Evolutionary conservation across 2,888 invertebrate genomes (phyloP).

Genomic region (Uropetala carovei): DNA sequence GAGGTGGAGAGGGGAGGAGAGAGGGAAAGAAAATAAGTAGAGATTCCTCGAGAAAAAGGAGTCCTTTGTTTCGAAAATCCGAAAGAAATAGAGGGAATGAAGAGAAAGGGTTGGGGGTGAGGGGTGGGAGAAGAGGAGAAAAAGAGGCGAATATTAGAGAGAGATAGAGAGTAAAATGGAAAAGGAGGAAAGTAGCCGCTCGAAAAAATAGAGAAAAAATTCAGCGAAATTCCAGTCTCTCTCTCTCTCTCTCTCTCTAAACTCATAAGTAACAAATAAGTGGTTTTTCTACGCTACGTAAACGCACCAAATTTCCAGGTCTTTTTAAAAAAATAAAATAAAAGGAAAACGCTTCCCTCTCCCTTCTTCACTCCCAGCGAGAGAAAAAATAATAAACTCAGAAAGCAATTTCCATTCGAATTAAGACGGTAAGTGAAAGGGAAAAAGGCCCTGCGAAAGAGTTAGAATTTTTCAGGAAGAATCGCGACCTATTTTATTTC

Average conservation of each 20-base stretch:
- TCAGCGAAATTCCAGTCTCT: not conserved
- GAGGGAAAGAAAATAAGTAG: too few relatives aligned
- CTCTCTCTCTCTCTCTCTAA: too few relatives aligned
- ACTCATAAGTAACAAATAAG: conserved; percentile 31
- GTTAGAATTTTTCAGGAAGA: conserved; percentile 4
- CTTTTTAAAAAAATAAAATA: not conserved
- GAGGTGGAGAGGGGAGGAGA: not conserved
- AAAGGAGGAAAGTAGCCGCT: not conserved
- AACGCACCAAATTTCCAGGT: not conserved
- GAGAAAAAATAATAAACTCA: not conserved
- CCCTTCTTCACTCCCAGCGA: not conserved
- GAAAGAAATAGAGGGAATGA: too few relatives aligned
- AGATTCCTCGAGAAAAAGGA: too few relatives aligned
- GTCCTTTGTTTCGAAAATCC: too few relatives aligned
- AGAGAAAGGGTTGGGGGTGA: too few relatives aligned
- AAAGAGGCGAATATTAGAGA: not conserved
- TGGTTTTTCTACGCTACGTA: not conserved
- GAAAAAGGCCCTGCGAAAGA: not conserved
- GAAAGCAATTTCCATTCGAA: conserved; percentile 30
- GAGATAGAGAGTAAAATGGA: not conserved
- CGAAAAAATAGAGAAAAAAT: not conserved
- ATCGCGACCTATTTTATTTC: not conserved
- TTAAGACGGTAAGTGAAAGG: conserved; percentile 15
- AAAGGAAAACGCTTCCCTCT: not conserved
- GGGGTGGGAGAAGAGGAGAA: not conserved